Evolutionary conservation across 2,888 invertebrate species (phyloP).

Genomic region (Plebejus argus): DNA sequence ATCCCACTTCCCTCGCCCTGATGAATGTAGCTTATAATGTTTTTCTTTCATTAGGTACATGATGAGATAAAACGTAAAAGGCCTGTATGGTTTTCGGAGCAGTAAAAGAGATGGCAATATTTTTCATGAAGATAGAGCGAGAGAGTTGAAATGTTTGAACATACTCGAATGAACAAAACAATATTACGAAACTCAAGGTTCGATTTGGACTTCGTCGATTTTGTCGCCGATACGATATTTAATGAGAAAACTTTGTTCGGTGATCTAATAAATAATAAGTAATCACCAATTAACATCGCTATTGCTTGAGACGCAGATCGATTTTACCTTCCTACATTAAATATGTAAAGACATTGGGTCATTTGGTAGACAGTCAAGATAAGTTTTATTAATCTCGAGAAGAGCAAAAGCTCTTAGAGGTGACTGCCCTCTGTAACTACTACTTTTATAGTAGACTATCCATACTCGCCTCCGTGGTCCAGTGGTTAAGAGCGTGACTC

Average conservation of each 20-base stretch:
- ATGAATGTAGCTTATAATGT: no score
- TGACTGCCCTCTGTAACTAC: no score
- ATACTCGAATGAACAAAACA: neutral
- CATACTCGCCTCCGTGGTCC: no score
- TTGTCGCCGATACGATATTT: neutral
- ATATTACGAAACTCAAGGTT: neutral
- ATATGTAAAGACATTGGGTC: neutral
- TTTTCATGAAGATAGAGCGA: no score
- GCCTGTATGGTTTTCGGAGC: neutral
- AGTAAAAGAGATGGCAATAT: no score
- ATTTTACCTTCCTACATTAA: neutral
- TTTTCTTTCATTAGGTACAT: no score
- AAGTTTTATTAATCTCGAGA: neutral
- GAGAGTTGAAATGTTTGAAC: no score
- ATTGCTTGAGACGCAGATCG: neutral
- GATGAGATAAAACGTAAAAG: no score
- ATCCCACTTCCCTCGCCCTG: no score
- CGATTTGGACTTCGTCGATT: constrained; percentile 2
- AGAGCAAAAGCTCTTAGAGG: no score
- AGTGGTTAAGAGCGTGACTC: no score
- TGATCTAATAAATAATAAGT: neutral
- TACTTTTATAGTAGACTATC: no score
- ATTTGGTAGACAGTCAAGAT: neutral
- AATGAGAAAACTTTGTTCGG: neutral
- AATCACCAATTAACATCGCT: neutral